Percentiles rank a stretch among this genome's conserved stretches.
These are phyloP conservation scores for Xenopus tropicalis DNA, from an alignment of 2,113 vertebrate species.

Conservation along the genomic window UCB_Xtro_10.0 CM004443.2:40153501-40154000, in stretches of 20 bases:
- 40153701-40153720: slow-evolving; percentile 29
- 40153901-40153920: too few species aligned
- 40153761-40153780: slow-evolving; percentile 9
- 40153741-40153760: slow-evolving; percentile 6
- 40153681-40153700: slow-evolving; percentile 23
- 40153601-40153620: slow-evolving; percentile 28
- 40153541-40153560: too few species aligned
- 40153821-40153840: not conserved
- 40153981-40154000: too few species aligned
- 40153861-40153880: too few species aligned
- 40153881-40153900: too few species aligned
- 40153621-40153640: slow-evolving; percentile 7
- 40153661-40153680: slow-evolving; percentile 33
- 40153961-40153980: too few species aligned
- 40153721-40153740: slow-evolving; percentile 16
- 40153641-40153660: slow-evolving; percentile 1
- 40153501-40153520: too few species aligned
- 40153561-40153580: too few species aligned
- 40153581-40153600: slow-evolving; percentile 3
- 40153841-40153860: not conserved
- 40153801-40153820: slow-evolving; percentile 3
- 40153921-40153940: too few species aligned
- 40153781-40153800: slow-evolving; percentile 4
- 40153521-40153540: too few species aligned
- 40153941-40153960: too few species aligned